A percentile compares a stretch with the other conserved stretches of the same genome.
These are phyloP conservation scores for Herminia tarsipennalis DNA, from an alignment of 2,888 invertebrate species.

Conservation along the genomic window DNA sequence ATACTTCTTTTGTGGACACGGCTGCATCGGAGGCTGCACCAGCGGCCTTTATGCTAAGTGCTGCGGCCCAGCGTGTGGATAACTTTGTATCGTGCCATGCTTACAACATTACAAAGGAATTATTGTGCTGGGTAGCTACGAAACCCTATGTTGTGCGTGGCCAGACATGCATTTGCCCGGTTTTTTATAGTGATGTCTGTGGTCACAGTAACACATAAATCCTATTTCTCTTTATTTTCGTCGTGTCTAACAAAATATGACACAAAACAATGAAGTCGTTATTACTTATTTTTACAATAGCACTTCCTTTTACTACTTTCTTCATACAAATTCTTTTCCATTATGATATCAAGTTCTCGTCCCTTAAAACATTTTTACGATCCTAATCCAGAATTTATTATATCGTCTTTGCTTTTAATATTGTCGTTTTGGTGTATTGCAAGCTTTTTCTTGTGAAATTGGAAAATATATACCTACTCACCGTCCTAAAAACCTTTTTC, in stretches of 20 bases:
- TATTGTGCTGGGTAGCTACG: too few relatives aligned
- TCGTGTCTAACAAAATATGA: too few relatives aligned
- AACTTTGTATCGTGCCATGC: slow-evolving; percentile 5
- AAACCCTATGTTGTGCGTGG: too few relatives aligned
- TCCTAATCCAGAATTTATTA: slow-evolving; percentile 1
- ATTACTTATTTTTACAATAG: slow-evolving; percentile 10
- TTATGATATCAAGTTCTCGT: slow-evolving; percentile 7
- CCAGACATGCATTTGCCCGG: too few relatives aligned
- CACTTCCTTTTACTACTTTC: slow-evolving; percentile 7
- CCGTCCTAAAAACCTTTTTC: too few relatives aligned
- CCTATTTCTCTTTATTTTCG: too few relatives aligned
- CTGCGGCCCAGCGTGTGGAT: slow-evolving; percentile 70
- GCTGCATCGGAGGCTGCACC: slow-evolving; percentile 74
- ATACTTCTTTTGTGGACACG: slow-evolving; percentile 72
- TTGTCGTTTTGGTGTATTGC: slow-evolving; percentile 1
- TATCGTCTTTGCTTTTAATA: slow-evolving; percentile 6
- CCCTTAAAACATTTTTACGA: slow-evolving; percentile 5
- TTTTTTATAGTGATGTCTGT: too few relatives aligned
- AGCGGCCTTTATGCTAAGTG: slow-evolving; percentile 68
- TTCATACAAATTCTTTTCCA: slow-evolving; percentile 8
- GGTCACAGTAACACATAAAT: too few relatives aligned
- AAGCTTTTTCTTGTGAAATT: not conserved
- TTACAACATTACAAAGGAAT: too few relatives aligned
- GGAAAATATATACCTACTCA: too few relatives aligned
- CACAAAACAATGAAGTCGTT: slow-evolving; percentile 7